Base-by-base conservation (phyloP, 53 echinoderm and acorn worm species). In the Stichopus horrens region DNA sequence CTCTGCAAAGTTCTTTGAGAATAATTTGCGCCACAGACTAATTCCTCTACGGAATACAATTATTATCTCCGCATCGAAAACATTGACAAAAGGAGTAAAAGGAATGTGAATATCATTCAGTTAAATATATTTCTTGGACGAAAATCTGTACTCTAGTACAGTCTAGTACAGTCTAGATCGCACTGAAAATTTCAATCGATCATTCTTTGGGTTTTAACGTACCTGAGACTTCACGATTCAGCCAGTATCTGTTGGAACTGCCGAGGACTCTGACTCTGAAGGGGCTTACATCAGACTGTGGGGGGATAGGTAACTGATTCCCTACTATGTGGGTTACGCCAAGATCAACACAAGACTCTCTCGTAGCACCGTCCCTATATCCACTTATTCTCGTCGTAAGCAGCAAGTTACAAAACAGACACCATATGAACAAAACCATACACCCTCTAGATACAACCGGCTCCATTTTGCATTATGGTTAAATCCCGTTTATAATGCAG, bases 391-490 rank as follows among this genome's bases (percentile, higher is more conserved):
- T 18, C 6, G 71, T 71, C 6, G 19, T 4, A 18, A 71, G 19
- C 71, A 71, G 71, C 19, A 71, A 71, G 7, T 71, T 71, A 71
- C 71, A 71, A 71, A 13, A 71, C n/a, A 71, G 20, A 71, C 71
- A 71, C 71, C 71, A 71, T 13, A 63, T 13, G 14, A 71, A n/a
- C 6, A 71, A 16, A 18, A 71, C 18, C 18, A 13, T 71, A 71
- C 16, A 16, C n/a, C 21, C 6, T 71, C 53, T 16, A 2, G 14
- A 7, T 10, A 21, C 53, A 37, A 37, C 0, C 37, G 37, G 37
- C 10, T 63, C 71, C 71, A 71, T 71, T 71, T 71, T 71, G 71
- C 19, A 71, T 71, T 71, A 18, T 71, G 71, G 71, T 71, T 71
- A 7, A 5, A 71, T 18, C 4, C 16, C 37, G 37, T 71, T 18